A percentile compares a stretch with the other conserved stretches of the same genome.
These are phyloP conservation scores for Listronotus bonariensis DNA, from an alignment of 1,140 invertebrate genomes.

Conservation along the genomic window DNA sequence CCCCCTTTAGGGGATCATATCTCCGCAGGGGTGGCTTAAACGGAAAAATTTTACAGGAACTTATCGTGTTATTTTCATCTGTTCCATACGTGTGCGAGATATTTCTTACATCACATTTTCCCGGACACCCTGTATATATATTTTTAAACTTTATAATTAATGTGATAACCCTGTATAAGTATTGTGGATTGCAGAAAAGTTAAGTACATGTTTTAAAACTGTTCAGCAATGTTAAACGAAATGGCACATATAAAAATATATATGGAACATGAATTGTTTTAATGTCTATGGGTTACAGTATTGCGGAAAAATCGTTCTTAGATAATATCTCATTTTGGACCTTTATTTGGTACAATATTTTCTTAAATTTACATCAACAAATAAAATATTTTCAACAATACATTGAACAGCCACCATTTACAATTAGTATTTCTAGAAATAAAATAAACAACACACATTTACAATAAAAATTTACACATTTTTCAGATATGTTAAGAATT, in stretches of 20 bases:
- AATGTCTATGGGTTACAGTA: background rate
- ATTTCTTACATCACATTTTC: too few relatives aligned
- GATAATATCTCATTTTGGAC: constrained; percentile 17
- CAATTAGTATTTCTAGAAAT: constrained; percentile 4
- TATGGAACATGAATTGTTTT: too few relatives aligned
- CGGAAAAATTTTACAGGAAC: too few relatives aligned
- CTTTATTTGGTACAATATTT: constrained; percentile 13
- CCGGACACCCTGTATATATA: too few relatives aligned
- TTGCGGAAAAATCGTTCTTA: constrained; percentile 2
- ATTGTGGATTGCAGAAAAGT: background rate
- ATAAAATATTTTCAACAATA: constrained; percentile 23
- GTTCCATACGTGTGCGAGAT: too few relatives aligned
- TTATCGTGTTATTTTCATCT: too few relatives aligned
- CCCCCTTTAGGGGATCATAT: too few relatives aligned
- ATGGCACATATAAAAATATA: constrained; percentile 23
- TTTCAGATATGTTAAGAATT: constrained; percentile 22
- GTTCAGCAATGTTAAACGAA: background rate
- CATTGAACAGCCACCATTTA: constrained; percentile 24
- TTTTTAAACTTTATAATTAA: background rate
- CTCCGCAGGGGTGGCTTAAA: too few relatives aligned
- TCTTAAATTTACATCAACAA: constrained; percentile 20
- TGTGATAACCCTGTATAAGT: constrained; percentile 4
- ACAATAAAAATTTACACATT: constrained; percentile 15
- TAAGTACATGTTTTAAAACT: background rate
- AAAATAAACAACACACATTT: constrained; percentile 22